Evolutionary conservation across 2,888 invertebrate species (phyloP).

Genomic region (Chorisops tibialis): DNA sequence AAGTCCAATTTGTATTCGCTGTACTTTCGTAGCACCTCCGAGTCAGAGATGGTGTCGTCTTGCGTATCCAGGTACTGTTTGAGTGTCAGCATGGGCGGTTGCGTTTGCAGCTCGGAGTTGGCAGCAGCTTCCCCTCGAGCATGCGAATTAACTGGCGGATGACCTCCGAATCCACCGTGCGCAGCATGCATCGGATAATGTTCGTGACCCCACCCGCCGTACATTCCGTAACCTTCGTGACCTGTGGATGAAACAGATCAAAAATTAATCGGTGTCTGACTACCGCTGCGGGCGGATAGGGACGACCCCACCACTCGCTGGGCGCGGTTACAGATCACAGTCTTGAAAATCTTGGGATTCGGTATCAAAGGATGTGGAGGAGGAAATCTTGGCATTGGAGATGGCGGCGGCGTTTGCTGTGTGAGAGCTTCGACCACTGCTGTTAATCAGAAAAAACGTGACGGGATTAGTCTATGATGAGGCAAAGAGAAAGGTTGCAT

Average conservation of each 20-base stretch:
- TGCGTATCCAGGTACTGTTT: conserved; percentile 95
- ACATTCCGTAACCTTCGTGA: conserved; percentile 49
- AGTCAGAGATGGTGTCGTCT: conserved; percentile 96
- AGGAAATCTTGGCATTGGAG: neutral
- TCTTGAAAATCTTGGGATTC: conserved; percentile 9
- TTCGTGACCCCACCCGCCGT: conserved; percentile 49
- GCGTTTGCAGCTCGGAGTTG: conserved; percentile 60
- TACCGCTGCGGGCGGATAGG: neutral
- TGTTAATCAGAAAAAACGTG: too few species aligned
- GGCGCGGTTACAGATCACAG: conserved; percentile 1
- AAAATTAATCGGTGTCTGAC: neutral
- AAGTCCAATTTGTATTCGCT: conserved; percentile 98
- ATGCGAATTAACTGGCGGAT: conserved; percentile 36
- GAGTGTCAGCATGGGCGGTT: conserved; percentile 94
- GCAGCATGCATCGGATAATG: conserved; percentile 48
- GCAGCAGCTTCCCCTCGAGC: conserved; percentile 37
- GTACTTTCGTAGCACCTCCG: conserved; percentile 93
- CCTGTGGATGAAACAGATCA: conserved; percentile 36
- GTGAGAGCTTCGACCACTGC: too few species aligned
- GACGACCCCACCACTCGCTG: neutral
- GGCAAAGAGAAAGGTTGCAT: neutral
- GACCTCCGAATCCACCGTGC: conserved; percentile 42
- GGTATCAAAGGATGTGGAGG: conserved; percentile 4
- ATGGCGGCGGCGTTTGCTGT: neutral
- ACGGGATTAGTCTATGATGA: neutral